Base-by-base conservation (phyloP, 1,140 invertebrate species). In the Popillia japonica region DNA sequence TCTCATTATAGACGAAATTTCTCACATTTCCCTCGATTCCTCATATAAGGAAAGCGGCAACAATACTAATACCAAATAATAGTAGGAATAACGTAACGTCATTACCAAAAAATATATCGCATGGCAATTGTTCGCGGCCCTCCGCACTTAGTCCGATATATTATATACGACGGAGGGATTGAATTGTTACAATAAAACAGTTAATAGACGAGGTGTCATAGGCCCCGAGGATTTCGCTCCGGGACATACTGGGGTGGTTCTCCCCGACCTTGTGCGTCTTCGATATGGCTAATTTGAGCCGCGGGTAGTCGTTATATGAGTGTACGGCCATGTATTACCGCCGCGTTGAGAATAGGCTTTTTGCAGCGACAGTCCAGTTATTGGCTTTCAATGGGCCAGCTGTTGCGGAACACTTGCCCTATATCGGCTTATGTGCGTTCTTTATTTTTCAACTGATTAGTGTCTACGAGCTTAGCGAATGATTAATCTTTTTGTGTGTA, bases 191-290 rank as follows among this genome's bases (percentile, higher is more conserved):
- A 86, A 86, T 86, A 85, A 85, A 85, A 85, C 83, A 84, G 83
- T 85, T 85, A 85, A 86, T 85, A 85, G 84, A 85, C 82, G 85
- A 86, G 85, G 85, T 86, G 85, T 86, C 83, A 83, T 83, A 80
- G 82, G 80, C 83, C 85, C 83, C 76, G 81, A 79, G 81, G 84
- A 82, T 80, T 68, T 68, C 78, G 76, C 83, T 77, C 77, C 82
- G 80, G 84, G 84, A 78, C 78, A 72, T 78, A 44, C 72, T 55
- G 79, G 81, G 83, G 82, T 79, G 75, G 48, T 61, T 77, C 61
- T 72, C 80, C 81, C 75, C 79, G 80, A 80, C 81, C 61, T 68
- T 68, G 27, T 68, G 61, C 61, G 61, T 68, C 27, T 81, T 80
- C 82, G 81, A 86, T 86, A 84, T 80, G 83, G 84, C 85, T 86